Evolutionary conservation across 2,888 invertebrate species (phyloP).

Genomic region (Eurytoma adleriae): DNA sequence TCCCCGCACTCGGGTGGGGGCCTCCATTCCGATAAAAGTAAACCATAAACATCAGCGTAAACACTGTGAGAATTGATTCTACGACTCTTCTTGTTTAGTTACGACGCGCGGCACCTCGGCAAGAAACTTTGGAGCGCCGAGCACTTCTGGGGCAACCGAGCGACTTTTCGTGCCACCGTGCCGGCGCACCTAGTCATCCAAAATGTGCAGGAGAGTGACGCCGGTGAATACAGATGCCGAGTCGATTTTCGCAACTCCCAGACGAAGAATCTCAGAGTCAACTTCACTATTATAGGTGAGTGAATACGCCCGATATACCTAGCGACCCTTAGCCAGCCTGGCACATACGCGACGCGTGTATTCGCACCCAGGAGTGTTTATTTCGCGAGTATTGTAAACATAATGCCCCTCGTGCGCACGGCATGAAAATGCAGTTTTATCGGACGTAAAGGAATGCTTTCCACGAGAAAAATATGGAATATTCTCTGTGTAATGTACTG

Average conservation of each 20-base stretch:
- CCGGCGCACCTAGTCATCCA: conserved; percentile 78
- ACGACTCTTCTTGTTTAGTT: conserved; percentile 73
- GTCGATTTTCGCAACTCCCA: conserved; percentile 87
- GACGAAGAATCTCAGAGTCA: conserved; percentile 85
- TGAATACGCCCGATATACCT: conserved; percentile 56
- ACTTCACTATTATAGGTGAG: conserved; percentile 86
- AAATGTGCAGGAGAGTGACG: conserved; percentile 77
- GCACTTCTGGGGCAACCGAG: conserved; percentile 79
- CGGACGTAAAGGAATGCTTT: too few relatives aligned
- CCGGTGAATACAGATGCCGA: conserved; percentile 84
- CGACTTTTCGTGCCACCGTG: conserved; percentile 78
- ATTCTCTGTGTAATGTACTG: background rate
- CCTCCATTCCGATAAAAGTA: conserved; percentile 1
- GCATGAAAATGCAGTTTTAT: background rate
- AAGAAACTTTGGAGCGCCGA: conserved; percentile 80
- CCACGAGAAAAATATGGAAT: background rate
- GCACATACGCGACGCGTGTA: background rate
- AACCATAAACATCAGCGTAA: conserved; percentile 27
- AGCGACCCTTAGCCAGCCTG: background rate
- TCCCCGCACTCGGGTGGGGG: background rate
- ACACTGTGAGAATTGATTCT: conserved; percentile 36
- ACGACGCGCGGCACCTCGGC: conserved; percentile 80
- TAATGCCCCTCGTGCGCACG: background rate
- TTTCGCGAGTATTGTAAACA: background rate
- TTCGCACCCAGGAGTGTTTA: background rate